phyloP scores from a whole-genome alignment of 2,113 vertebrate genomes.

The Sylvilagus bachmani region DNA sequence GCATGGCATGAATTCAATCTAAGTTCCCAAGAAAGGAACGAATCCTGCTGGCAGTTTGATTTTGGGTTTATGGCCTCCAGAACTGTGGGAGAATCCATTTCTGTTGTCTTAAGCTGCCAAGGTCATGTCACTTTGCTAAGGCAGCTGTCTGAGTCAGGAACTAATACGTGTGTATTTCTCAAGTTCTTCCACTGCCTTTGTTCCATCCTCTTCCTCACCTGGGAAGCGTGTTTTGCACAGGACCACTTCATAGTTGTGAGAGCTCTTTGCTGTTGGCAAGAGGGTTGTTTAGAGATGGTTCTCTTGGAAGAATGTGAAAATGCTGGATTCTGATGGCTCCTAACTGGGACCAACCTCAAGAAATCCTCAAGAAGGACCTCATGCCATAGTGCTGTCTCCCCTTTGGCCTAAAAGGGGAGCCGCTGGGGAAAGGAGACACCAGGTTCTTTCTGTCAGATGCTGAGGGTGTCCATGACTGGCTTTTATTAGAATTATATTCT shows the following conservation, averaged over 20 bases:
- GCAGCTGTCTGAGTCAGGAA: neutral
- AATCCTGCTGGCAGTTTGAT: neutral
- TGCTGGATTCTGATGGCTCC: neutral
- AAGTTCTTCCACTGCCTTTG: neutral
- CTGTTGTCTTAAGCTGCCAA: neutral
- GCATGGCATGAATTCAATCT: neutral
- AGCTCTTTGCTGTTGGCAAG: neutral
- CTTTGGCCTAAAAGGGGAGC: neutral
- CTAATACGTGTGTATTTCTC: neutral
- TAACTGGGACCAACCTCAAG: neutral
- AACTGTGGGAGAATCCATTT: neutral
- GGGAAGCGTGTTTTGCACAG: neutral
- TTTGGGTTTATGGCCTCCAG: slow-evolving; percentile 8
- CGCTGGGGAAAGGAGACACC: neutral
- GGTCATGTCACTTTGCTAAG: neutral
- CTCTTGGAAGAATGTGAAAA: slow-evolving; percentile 20
- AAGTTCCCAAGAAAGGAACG: neutral
- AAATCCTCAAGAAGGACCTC: neutral
- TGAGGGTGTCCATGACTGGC: neutral
- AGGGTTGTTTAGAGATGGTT: neutral
- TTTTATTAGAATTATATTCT: neutral
- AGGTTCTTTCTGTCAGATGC: neutral
- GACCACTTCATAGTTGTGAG: neutral
- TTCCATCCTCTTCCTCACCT: neutral
- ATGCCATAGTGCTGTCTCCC: neutral